Base-by-base conservation (phyloP, 2,797 vertebrate genomes). In the Pristis pectinata region DNA sequence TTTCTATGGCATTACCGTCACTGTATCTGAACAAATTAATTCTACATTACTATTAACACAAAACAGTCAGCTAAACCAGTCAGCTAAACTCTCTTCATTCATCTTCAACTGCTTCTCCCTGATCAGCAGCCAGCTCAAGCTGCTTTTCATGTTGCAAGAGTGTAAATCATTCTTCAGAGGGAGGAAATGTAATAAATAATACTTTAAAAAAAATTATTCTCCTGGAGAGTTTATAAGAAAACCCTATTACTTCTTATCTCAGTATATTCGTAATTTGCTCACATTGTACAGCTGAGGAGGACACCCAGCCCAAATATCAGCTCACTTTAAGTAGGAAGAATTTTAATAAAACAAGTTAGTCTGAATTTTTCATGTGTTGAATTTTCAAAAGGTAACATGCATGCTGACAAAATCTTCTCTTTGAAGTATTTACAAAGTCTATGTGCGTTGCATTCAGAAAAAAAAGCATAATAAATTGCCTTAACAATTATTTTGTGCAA, bases 21-120 rank as follows among this genome's bases (percentile, higher is more conserved):
- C n/a, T 91, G 17, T 41, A 91, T 91, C 64, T 67, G 59, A 67
- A 91, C 87, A 67, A 91, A 91, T 91, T 91, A 67, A 91, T 91
- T 91, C n/a, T 22, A 67, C 59, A 41, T 61, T 67, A 41, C 67
- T 89, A n/a, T 91, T 41, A 67, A 91, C 87, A 91, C n/a, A 91
- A 91, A 67, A 91, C 87, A 67, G 59, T 91, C n/a, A 24, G n/a
- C 59, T 24, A 3, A 59, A 41, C 5, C 61, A 37, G 19, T 34
- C 59, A 91, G 7, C n/a, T 89, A 91, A 17, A 37, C 64, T n/a
- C 59, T 24, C 59, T 11, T 8, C 1, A 91, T 67, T 91, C 61
- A 67, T 37, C 87, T 61, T 61, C 59, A 89, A 61, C 56, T 61
- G n/a, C 1, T n/a, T 91, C 59, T 7, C 24, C 64, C 87, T 91